A percentile compares a stretch with the other conserved stretches of the same genome.
Evolutionary conservation across 2,113 vertebrate species (phyloP).

Genomic region (Onychostruthus taczanowskii): DNA sequence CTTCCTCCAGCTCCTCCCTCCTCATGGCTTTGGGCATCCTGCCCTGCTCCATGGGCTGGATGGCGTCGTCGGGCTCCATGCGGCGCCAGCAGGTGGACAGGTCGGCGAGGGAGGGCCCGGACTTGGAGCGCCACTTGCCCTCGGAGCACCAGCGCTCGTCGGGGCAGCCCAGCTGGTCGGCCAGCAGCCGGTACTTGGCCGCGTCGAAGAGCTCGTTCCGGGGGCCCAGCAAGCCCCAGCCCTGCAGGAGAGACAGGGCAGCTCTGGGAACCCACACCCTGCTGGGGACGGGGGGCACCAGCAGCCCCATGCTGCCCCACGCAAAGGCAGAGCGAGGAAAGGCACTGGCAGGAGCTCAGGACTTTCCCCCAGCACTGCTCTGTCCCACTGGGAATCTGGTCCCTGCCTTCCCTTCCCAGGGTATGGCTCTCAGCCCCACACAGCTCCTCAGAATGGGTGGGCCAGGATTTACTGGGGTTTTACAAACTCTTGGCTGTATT

Average conservation of each 20-base stretch:
- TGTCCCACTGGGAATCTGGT: not conserved
- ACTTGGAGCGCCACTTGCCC: slow-evolving; percentile 75
- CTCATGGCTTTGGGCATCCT: slow-evolving; percentile 69
- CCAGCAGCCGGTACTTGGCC: slow-evolving; percentile 62
- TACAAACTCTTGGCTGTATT: not conserved
- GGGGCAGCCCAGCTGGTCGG: slow-evolving; percentile 70
- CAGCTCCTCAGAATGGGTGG: not conserved
- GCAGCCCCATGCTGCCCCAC: not conserved
- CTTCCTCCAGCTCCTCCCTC: slow-evolving; percentile 75
- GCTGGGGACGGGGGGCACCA: not conserved
- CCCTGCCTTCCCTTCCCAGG: not conserved
- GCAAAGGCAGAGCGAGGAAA: not conserved
- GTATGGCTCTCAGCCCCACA: not conserved
- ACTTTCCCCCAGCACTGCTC: not conserved
- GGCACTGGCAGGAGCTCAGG: not conserved
- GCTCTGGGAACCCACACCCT: not conserved
- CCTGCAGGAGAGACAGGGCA: slow-evolving; percentile 59
- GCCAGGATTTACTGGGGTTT: not conserved
- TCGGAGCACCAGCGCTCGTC: slow-evolving; percentile 74
- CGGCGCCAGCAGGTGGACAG: slow-evolving; percentile 72
- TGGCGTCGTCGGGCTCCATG: slow-evolving; percentile 70
- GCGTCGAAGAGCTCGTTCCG: slow-evolving; percentile 80
- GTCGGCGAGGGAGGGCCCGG: slow-evolving; percentile 55
- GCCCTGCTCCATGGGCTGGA: slow-evolving; percentile 74
- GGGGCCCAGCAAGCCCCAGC: slow-evolving; percentile 87